phyloP scores from a whole-genome alignment of 35 echinoderm and acorn worm species.

The Stichopus chloronotus region DNA sequence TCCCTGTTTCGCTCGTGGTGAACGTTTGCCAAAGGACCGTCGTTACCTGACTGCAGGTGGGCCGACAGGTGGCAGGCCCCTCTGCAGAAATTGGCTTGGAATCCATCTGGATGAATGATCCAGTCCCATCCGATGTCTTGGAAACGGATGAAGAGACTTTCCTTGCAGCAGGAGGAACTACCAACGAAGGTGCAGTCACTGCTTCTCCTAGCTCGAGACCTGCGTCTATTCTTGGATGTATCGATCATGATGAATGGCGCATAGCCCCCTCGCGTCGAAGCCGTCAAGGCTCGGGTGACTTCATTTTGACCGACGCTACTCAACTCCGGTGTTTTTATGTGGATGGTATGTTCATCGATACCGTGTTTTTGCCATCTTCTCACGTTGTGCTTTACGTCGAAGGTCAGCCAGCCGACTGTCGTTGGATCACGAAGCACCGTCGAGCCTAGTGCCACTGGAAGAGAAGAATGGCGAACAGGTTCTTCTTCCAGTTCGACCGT shows the following conservation, averaged over 20 bases:
- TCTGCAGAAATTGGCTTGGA: conserved; percentile 41
- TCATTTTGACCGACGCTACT: not conserved
- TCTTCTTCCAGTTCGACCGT: not conserved
- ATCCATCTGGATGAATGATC: not conserved
- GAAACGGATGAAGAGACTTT: conserved; percentile 32
- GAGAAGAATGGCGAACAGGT: not conserved
- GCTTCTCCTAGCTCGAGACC: conserved; percentile 28
- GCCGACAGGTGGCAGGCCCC: conserved; percentile 10
- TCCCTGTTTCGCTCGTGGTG: conserved; percentile 5
- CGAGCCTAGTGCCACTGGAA: not conserved
- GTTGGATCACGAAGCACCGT: not conserved
- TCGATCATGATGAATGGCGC: conserved; percentile 46
- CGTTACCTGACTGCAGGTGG: not conserved
- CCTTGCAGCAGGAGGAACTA: conserved; percentile 20
- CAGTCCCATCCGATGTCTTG: conserved; percentile 32
- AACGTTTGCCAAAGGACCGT: not conserved
- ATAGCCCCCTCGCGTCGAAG: not conserved
- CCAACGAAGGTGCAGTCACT: conserved; percentile 41
- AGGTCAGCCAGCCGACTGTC: conserved; percentile 36
- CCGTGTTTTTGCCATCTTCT: conserved; percentile 46
- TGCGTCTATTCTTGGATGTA: conserved; percentile 28
- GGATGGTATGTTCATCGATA: conserved; percentile 14
- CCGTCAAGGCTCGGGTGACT: conserved; percentile 11
- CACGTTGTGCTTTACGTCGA: conserved; percentile 23
- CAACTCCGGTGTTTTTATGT: not conserved